Percentiles rank a stretch among this genome's conserved stretches.
These are phyloP conservation scores for Pedionomus torquatus DNA, from an alignment of 2,113 vertebrate species.

Conservation along the genomic window DNA sequence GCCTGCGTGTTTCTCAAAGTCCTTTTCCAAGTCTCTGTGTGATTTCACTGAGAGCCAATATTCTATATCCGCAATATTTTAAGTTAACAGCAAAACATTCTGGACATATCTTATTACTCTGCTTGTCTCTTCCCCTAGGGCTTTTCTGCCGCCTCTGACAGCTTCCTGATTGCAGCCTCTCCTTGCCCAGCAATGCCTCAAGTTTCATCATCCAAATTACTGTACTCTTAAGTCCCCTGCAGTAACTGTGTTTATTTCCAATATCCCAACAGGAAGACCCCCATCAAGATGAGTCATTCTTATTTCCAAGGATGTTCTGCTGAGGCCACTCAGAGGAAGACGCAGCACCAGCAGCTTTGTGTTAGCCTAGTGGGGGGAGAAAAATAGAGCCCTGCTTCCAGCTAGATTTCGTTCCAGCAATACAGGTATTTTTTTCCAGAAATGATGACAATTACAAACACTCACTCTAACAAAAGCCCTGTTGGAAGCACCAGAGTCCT, in stretches of 20 bases:
- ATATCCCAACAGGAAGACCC: slow-evolving; percentile 64
- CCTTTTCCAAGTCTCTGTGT: slow-evolving; percentile 39
- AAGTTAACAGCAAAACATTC: slow-evolving; percentile 50
- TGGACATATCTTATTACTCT: slow-evolving; percentile 60
- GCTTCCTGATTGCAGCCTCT: slow-evolving; percentile 59
- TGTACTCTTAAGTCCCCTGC: slow-evolving; percentile 52
- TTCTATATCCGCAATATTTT: slow-evolving; percentile 63
- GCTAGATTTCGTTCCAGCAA: background rate
- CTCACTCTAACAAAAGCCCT: background rate
- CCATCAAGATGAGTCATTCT: slow-evolving; percentile 68
- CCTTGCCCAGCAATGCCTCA: background rate
- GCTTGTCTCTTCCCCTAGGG: slow-evolving; percentile 24
- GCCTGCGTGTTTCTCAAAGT: background rate
- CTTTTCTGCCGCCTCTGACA: slow-evolving; percentile 50
- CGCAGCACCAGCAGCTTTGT: slow-evolving; percentile 6
- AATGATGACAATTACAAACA: background rate
- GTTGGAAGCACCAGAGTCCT: background rate
- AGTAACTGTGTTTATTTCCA: slow-evolving; percentile 69
- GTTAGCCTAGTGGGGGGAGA: background rate
- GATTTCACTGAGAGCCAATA: slow-evolving; percentile 51
- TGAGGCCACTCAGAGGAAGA: slow-evolving; percentile 47
- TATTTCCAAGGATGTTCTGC: slow-evolving; percentile 30
- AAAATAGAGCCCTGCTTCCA: slow-evolving; percentile 11
- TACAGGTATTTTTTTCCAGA: background rate
- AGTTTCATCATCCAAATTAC: slow-evolving; percentile 58